Evolutionary conservation across 2,888 invertebrate genomes (phyloP), one percentile per base, ranked within the genome.

Genomic region (Yponomeuta malinellus): DNA sequence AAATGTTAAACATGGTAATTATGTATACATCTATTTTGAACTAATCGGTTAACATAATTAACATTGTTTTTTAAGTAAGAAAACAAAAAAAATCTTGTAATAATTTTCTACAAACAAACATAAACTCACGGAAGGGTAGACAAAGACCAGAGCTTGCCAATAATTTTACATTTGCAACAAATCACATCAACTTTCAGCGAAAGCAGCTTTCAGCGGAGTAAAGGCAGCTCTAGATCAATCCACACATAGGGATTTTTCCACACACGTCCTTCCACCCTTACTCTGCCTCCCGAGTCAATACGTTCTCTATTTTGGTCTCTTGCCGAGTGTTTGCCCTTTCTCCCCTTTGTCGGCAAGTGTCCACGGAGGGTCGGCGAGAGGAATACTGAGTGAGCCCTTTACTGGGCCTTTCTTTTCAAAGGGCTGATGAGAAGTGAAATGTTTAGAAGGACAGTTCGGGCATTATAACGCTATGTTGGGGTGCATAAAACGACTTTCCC

Each of bases 241-340:
- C 72, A 72, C 70, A 73, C 43, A n/a, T 74, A 79, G 82, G 79
- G 78, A 79, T 79, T 82, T 67, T 63, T 82, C 81, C 81, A 81
- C 83, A 82, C 79, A 83, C 82, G 48, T 63, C 82, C 80, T 83
- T 83, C 80, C 75, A 79, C 86, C 90, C 89, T 87, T 87, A 89
- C 90, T 90, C 89, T 90, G 88, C 89, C 89, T 87, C 85, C 87
- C 87, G 89, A 90, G 90, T 91, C 90, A 90, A 91, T 92, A 89
- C 90, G 81, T 86, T 89, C 89, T 86, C 87, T 87, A 90, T 89
- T 89, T 87, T 81, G 83, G 86, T 85, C 84, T 78, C 77, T 59
- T 78, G 76, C 77, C 82, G 80, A 89, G 89, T 89, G 89, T 89
- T 89, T 89, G 89, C 86, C 83, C 80, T 86, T 86, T 88, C 72